Base-by-base conservation (phyloP, 2,113 vertebrate species). In the Furnarius figulus region DNA sequence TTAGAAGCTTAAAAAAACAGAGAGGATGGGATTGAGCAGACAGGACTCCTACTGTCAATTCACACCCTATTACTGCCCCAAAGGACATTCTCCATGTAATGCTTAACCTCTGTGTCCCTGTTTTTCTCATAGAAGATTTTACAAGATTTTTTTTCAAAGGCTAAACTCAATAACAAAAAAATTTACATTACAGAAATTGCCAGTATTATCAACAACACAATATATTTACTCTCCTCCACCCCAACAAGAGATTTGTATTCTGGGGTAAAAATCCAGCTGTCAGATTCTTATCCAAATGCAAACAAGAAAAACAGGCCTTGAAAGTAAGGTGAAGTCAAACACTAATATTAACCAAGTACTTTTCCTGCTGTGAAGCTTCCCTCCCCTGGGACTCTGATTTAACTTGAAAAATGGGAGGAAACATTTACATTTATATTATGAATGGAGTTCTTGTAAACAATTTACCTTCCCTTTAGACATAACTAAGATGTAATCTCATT, bases 401-500 rank as follows among this genome's bases (percentile, higher is more conserved):
- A 66, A 77, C 28, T 87, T 78, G 40, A 81, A 92, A 87, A 95
- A 87, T 49, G n/a, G 52, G 73, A 95, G 91, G 73, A 96, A 95
- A 82, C 6, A 75, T 65, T 91, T 52, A 14, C 61, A 20, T 80
- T 90, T 74, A 20, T 66, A 22, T 59, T 70, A 68, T 24, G 17
- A 91, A 65, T 18, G 2, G 27, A 65, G 18, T 35, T 50, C 67
- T 46, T 79, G 22, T 70, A 92, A 92, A 87, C 52, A 55, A 13
- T 63, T 95, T 44, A 56, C 75, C 58, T 75, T 83, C 24, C 44
- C 25, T 50, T 89, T 44, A 82, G 52, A 77, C 28, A 62, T 28
- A 94, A 53, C 52, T 62, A 74, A 82, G 55, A 83, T 21, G 21
- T 37, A 78, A 77, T 71, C 74, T 93, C 44, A 40, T 52, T 75